Base-by-base conservation (phyloP, 2,888 invertebrate species). In the Helleia helle region DNA sequence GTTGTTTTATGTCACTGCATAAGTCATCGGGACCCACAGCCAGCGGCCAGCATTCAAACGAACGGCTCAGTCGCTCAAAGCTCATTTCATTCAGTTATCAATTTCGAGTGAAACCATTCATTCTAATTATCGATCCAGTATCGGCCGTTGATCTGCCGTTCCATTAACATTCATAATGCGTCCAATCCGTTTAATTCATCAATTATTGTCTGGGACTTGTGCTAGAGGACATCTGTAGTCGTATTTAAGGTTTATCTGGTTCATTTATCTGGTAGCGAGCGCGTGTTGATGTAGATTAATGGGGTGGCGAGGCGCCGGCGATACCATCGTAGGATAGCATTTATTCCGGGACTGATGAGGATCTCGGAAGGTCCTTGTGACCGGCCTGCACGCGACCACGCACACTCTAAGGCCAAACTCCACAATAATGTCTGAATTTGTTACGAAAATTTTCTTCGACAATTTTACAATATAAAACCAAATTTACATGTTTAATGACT, bases 241-340 rank as follows among this genome's bases (percentile, higher is more conserved):
- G 79, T 81, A 77, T 75, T 76, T 74, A 76, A 74, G 60, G 69
- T 69, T 76, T 80, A 83, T 83, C 83, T 68, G 61, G 67, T 77
- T 80, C 80, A 79, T 80, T 81, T 74, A 84, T 81, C 83, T 71
- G 69, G 62, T 69, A 63, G 72, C 59, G 59, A 65, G 71, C 77
- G 72, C 75, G 80, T 77, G 80, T 72, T 77, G 83, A 84, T 83
- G 80, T 74, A 77, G 81, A 83, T 81, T 74, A 81, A 81, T 81
- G 73, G 69, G 70, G 77, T 74, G 76, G 72, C 73, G 60, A 58
- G 66, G 65, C 66, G 70, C 61, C 62, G 57, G 54, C 51, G 80
- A 80, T 81, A 73, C 62, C 65, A 74, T 77, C 79, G 65, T 55
- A 54, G 63, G 71, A 71, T 69, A 65, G 62, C 62, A 59, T 65